Conservation (phyloP, 2,888 invertebrate genomes). For the Pyrrhosoma nymphula region DNA sequence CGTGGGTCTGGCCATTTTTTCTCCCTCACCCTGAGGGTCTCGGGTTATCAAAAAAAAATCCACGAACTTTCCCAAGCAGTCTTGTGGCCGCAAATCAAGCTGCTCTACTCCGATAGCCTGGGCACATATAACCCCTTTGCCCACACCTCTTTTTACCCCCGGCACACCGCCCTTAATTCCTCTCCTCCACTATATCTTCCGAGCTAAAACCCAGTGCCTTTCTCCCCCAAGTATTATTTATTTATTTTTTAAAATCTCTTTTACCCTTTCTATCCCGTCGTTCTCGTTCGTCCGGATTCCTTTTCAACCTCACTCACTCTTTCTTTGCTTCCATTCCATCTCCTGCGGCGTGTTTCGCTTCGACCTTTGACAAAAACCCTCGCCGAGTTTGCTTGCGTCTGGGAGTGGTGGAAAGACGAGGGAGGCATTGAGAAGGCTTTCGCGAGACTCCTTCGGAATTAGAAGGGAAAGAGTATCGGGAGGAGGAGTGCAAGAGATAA, state of each 20-base stretch:
- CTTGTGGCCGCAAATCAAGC: conserved; percentile 17
- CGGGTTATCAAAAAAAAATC: not conserved
- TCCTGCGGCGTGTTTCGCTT: not conserved
- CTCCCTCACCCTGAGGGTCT: not conserved
- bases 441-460: not conserved
- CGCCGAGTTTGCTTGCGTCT: not conserved
- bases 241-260: not conserved
- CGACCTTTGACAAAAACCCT: not conserved
- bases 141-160: not conserved
- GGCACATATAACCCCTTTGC: not conserved
- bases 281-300: not conserved
- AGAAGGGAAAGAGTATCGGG: not conserved
- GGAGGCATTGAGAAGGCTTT: not conserved
- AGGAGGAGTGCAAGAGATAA: not conserved
- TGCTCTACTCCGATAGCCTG: not conserved
- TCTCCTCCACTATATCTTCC: conserved; percentile 11
- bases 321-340: too few relatives aligned
- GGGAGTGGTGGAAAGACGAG: not conserved
- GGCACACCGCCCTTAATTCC: not conserved
- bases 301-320: not conserved
- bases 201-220: not conserved
- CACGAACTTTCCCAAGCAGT: not conserved
- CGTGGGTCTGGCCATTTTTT: not conserved
- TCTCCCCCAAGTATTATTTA: not conserved
- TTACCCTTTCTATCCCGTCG: too few relatives aligned